Conservation (phyloP, 2,888 invertebrate genomes). For the Cepaea hortensis region DNA sequence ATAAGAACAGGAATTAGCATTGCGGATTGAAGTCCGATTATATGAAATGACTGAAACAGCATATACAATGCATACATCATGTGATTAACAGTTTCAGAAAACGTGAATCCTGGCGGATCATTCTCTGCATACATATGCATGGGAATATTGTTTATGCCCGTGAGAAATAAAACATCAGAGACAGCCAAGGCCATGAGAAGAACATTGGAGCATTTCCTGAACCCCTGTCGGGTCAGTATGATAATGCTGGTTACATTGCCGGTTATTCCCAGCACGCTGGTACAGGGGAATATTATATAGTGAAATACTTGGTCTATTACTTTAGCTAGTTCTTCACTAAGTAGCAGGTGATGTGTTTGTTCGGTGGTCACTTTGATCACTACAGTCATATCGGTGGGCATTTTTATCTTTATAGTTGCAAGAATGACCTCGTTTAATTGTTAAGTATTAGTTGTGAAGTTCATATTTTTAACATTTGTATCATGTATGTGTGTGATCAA, state of each 20-base stretch:
- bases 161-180: not conserved
- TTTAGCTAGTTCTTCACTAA: not conserved
- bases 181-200: not conserved
- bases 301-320: not conserved
- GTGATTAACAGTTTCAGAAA: not conserved
- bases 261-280: not conserved
- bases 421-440: no score
- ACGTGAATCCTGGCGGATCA: not conserved
- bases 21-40: not conserved
- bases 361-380: no score
- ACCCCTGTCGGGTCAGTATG: not conserved
- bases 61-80: not conserved
- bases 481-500: no score
- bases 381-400: no score
- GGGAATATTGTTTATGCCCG: constrained; percentile 10
- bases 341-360: not conserved
- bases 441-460: no score
- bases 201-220: constrained; percentile 6
- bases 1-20: not conserved
- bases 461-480: no score
- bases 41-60: not conserved
- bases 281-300: not conserved
- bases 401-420: no score
- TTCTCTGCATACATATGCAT: not conserved
- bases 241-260: constrained; percentile 22